Evolutionary conservation across 2,113 vertebrate genomes (phyloP).

Genomic region (Leucosticte australis): DNA sequence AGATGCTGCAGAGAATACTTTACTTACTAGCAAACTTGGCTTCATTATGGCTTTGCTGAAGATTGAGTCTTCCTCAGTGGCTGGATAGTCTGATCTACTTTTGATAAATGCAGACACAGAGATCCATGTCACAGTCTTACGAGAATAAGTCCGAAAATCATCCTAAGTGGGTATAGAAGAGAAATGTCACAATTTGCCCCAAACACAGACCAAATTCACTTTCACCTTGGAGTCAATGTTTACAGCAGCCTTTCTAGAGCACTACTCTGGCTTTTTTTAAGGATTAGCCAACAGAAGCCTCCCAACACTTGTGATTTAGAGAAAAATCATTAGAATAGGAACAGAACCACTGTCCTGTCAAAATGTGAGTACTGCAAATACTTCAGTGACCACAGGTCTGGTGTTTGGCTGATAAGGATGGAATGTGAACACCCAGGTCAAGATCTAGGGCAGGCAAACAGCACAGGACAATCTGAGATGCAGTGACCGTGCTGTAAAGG

Average conservation of each 20-base stretch:
- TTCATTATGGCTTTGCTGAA: slow-evolving; percentile 71
- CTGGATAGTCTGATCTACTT: not conserved
- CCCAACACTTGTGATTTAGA: not conserved
- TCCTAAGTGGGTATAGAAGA: slow-evolving; percentile 66
- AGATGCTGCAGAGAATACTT: not conserved
- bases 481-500: not conserved
- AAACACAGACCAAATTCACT: not conserved
- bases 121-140: slow-evolving; percentile 72
- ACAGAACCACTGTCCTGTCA: not conserved
- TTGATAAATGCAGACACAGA: slow-evolving; percentile 48
- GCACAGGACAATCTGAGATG: not conserved
- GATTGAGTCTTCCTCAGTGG: slow-evolving; percentile 59
- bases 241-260: not conserved
- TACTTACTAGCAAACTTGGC: slow-evolving; percentile 73
- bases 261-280: not conserved
- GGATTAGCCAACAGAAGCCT: not conserved
- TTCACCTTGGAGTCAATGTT: not conserved
- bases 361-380: not conserved
- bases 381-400: not conserved
- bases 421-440: not conserved
- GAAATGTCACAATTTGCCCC: not conserved
- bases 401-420: not conserved
- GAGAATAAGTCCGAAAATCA: slow-evolving; percentile 73
- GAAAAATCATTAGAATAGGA: not conserved
- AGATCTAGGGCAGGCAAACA: not conserved